Conservation (phyloP, 2,888 invertebrate genomes). For the Mythimna albipuncta region DNA sequence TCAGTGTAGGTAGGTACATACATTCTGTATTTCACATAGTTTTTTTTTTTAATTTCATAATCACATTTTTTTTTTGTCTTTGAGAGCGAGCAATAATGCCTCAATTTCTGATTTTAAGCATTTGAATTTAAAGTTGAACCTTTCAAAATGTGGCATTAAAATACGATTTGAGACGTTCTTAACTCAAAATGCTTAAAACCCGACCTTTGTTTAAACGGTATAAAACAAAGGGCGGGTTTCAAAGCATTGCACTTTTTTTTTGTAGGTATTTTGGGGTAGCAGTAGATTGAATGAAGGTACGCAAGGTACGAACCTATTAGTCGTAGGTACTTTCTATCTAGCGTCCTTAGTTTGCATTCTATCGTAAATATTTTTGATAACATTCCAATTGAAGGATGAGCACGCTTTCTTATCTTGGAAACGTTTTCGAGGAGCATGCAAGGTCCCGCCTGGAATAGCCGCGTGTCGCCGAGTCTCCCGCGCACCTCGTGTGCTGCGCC, state of each 20-base stretch:
- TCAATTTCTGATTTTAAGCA: too few relatives aligned
- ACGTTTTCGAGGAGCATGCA: slow-evolving; percentile 71
- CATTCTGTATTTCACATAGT: too few relatives aligned
- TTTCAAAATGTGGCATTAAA: too few relatives aligned
- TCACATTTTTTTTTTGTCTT: neutral
- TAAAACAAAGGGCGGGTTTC: too few relatives aligned
- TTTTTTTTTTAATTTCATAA: neutral
- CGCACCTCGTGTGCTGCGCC: slow-evolving; percentile 79
- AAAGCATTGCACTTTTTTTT: too few relatives aligned
- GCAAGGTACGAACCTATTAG: neutral
- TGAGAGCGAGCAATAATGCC: neutral
- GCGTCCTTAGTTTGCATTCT: neutral
- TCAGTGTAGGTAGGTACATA: too few relatives aligned
- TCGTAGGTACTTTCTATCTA: neutral
- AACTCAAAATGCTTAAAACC: too few relatives aligned
- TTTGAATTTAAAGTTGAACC: too few relatives aligned
- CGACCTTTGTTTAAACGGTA: too few relatives aligned
- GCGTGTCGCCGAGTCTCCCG: slow-evolving; percentile 82
- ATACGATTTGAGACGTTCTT: too few relatives aligned
- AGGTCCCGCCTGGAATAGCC: slow-evolving; percentile 88
- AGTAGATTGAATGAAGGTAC: neutral
- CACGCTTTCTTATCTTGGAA: slow-evolving; percentile 34
- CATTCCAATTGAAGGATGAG: slow-evolving; percentile 30
- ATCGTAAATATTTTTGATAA: slow-evolving; percentile 1
- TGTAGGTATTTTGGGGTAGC: neutral